Conservation (phyloP, 2,888 invertebrate species). For the Drosophila borborema region DNA sequence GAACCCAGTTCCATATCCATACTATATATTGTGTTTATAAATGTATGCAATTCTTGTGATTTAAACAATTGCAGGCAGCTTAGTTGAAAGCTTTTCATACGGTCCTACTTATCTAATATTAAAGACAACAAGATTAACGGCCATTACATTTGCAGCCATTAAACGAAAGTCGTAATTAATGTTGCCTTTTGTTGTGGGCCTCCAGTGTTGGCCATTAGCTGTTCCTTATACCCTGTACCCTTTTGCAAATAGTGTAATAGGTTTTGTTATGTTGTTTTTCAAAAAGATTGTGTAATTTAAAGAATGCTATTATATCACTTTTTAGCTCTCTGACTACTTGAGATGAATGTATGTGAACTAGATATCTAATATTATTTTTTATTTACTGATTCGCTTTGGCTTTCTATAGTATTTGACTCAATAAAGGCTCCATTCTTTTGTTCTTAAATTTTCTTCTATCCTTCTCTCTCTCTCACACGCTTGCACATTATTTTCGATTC, state of each 20-base stretch:
- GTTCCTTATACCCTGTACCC: slow-evolving; percentile 4
- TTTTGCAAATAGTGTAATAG: not conserved
- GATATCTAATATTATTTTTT: too few relatives aligned
- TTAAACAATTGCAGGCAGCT: slow-evolving; percentile 11
- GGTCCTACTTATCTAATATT: slow-evolving; percentile 14
- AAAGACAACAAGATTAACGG: slow-evolving; percentile 20
- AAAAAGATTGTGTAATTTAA: not conserved
- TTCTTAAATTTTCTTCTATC: too few relatives aligned
- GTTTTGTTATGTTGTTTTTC: not conserved
- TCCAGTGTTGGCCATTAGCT: not conserved
- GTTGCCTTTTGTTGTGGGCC: slow-evolving; percentile 30
- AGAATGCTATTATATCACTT: not conserved
- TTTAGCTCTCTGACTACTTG: not conserved
- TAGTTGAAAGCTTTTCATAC: not conserved
- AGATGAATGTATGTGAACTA: too few relatives aligned
- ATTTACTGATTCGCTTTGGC: too few relatives aligned
- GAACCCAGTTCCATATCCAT: slow-evolving; percentile 36
- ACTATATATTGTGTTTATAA: not conserved
- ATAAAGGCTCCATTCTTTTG: too few relatives aligned
- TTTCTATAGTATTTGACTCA: not conserved
- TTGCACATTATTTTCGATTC: not conserved
- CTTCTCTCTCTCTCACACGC: not conserved
- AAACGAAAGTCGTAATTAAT: slow-evolving; percentile 40
- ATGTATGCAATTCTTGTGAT: slow-evolving; percentile 12
- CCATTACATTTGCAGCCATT: slow-evolving; percentile 24